Evolutionary conservation across 2,113 vertebrate genomes (phyloP).

Genomic region (Chrysemys picta): DNA sequence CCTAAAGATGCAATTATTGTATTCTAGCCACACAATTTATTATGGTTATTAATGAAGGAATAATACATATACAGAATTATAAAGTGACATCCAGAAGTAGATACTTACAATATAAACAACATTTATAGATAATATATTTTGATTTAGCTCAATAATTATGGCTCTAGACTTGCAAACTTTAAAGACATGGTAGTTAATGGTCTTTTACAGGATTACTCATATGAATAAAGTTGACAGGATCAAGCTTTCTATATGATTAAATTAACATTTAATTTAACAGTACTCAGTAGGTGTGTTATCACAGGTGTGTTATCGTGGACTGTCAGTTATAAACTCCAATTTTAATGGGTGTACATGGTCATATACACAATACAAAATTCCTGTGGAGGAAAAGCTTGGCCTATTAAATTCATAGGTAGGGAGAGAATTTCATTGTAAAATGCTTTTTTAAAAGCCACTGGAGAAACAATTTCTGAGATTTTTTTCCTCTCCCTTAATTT

Average conservation of each 20-base stretch:
- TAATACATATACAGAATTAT: constrained; percentile 36
- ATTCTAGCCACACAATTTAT: constrained; percentile 45
- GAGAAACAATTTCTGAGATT: neutral
- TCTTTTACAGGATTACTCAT: neutral
- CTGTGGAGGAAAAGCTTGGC: constrained; percentile 17
- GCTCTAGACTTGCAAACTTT: neutral
- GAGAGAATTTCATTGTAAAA: constrained; percentile 25
- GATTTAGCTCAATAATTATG: constrained; percentile 2
- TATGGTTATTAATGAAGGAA: constrained; percentile 57
- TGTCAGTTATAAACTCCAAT: constrained; percentile 26
- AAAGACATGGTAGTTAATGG: neutral
- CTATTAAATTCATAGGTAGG: constrained; percentile 31
- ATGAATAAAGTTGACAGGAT: neutral
- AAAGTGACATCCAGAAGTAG: constrained; percentile 42
- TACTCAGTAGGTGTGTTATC: constrained; percentile 3
- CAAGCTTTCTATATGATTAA: neutral
- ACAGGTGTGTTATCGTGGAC: constrained; percentile 15
- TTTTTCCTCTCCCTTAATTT: neutral
- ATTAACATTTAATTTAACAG: neutral
- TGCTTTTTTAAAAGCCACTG: neutral
- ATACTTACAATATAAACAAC: constrained; percentile 13
- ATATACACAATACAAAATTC: constrained; percentile 38
- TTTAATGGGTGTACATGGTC: constrained; percentile 35
- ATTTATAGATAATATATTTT: neutral
- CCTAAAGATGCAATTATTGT: constrained; percentile 59